phyloP scores from a whole-genome alignment of 1,140 invertebrate species.

The Chironomus striatipennis region DNA sequence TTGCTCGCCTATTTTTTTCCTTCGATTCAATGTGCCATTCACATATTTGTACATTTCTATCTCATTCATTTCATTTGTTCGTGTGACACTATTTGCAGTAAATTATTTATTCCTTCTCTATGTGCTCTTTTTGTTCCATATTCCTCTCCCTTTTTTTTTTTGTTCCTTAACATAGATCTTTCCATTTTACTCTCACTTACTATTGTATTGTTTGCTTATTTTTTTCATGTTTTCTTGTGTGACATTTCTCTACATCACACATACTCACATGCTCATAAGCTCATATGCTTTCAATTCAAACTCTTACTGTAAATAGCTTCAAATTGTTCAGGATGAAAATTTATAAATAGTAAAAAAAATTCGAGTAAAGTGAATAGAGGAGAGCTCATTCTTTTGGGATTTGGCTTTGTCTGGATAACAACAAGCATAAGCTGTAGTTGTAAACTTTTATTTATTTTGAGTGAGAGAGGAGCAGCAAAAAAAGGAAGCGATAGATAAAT shows the following conservation, averaged over 20 bases:
- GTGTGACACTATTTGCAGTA: slow-evolving; percentile 17
- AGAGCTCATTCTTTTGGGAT: no score
- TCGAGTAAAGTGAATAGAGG: no score
- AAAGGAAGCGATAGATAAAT: slow-evolving; percentile 8
- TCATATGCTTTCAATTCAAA: no score
- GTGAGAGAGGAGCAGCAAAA: background rate
- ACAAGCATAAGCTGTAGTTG: background rate
- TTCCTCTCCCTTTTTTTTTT: background rate
- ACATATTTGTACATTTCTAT: background rate
- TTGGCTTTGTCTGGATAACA: background rate
- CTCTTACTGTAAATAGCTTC: no score
- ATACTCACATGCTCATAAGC: background rate
- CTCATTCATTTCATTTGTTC: background rate
- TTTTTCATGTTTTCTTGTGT: background rate
- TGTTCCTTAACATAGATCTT: background rate
- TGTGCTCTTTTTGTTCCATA: background rate
- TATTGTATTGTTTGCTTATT: background rate
- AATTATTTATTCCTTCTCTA: slow-evolving; percentile 17
- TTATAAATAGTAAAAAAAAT: no score
- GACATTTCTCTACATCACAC: background rate
- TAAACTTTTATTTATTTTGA: background rate
- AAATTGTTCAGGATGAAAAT: no score
- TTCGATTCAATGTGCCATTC: background rate
- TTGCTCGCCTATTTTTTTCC: background rate
- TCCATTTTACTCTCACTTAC: background rate